phyloP scores from a whole-genome alignment of 2,113 vertebrate species.

The Phainopepla nitens region DNA sequence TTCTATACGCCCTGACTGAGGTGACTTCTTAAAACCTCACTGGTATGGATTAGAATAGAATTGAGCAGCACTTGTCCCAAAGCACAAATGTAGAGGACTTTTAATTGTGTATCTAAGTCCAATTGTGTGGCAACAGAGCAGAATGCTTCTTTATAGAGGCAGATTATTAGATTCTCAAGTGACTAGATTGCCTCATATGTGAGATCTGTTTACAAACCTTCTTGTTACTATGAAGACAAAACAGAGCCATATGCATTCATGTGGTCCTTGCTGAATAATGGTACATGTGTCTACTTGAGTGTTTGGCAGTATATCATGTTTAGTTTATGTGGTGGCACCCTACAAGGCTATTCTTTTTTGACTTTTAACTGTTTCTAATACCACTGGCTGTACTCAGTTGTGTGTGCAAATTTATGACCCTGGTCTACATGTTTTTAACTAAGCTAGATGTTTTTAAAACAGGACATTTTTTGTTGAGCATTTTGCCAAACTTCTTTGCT shows the following conservation, averaged over 20 bases:
- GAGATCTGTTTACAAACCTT: slow-evolving; percentile 66
- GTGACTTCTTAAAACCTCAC: not conserved
- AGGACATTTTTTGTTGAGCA: not conserved
- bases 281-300: slow-evolving; percentile 66
- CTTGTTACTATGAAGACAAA: slow-evolving; percentile 78
- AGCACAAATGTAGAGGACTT: not conserved
- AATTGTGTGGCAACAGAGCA: slow-evolving; percentile 8
- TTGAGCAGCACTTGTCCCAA: not conserved
- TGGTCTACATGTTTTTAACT: not conserved
- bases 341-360: slow-evolving; percentile 40
- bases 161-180: slow-evolving; percentile 67
- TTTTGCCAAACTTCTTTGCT: not conserved
- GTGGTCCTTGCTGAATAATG: slow-evolving; percentile 63
- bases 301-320: slow-evolving; percentile 61
- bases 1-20: not conserved
- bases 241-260: slow-evolving; percentile 67
- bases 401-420: not conserved
- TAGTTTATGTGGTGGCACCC: slow-evolving; percentile 54
- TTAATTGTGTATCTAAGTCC: slow-evolving; percentile 13
- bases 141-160: slow-evolving; percentile 44
- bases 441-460: not conserved
- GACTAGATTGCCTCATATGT: slow-evolving; percentile 59
- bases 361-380: slow-evolving; percentile 22
- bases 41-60: not conserved
- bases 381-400: not conserved